Evolutionary conservation across 2,797 vertebrate genomes (phyloP).

Genomic region (Lates japonicus): DNA sequence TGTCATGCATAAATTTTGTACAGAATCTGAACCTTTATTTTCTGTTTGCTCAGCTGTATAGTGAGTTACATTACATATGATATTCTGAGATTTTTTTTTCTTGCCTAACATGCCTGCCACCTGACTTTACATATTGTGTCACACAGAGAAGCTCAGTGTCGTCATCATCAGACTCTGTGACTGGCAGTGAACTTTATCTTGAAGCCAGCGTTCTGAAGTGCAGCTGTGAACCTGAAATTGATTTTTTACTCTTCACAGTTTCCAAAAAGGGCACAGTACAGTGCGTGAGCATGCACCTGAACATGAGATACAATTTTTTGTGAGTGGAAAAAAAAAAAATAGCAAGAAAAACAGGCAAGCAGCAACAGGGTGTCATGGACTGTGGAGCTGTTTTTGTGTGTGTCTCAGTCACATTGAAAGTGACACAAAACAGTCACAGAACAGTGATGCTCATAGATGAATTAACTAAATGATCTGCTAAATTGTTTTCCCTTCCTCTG

Average conservation of each 20-base stretch:
- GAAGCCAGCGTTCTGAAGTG: conserved; percentile 23
- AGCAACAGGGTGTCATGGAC: background rate
- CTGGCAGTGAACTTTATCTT: conserved; percentile 7
- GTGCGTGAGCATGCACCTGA: background rate
- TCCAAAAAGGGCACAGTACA: background rate
- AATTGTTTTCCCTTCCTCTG: background rate
- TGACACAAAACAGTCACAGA: background rate
- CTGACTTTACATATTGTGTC: background rate
- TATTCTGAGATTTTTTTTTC: background rate
- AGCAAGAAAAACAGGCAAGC: no score
- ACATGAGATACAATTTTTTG: background rate
- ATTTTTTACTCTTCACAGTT: conserved; percentile 11
- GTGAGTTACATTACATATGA: background rate
- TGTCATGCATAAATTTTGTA: background rate
- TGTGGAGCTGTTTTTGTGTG: background rate
- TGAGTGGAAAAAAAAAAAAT: background rate
- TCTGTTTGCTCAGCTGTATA: background rate
- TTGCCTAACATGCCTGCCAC: background rate
- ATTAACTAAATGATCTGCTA: background rate
- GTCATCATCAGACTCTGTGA: background rate
- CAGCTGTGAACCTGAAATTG: conserved; percentile 23
- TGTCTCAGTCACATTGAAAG: background rate
- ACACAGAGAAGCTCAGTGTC: conserved; percentile 9
- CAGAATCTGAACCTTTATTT: background rate
- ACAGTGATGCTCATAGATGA: background rate